Base-by-base conservation (phyloP, 2,113 vertebrate species). In the Gobius niger region DNA sequence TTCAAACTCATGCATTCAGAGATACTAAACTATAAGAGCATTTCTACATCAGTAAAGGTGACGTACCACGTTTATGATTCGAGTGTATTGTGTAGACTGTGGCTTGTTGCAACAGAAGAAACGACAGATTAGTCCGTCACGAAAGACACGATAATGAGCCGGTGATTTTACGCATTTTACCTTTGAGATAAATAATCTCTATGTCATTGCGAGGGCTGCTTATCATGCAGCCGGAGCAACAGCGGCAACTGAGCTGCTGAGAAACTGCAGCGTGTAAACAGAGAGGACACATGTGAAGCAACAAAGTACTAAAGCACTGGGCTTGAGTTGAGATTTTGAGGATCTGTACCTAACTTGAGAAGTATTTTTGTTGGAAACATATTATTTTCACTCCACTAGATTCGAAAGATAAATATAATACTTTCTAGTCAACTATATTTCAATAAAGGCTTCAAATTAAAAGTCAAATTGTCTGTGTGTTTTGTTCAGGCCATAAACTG, bases 1-100 rank as follows among this genome's bases (percentile, higher is more conserved):
- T 57, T 57, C 54, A 57, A 57, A 57, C 24, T 15, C 54, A 57
- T 57, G 54, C 54, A 40, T 56, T 57, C 10, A 54, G 10, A 54
- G 24, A 34, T 34, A 34, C 24, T 34, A 34, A 34, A 12, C 18
- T 4, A 52, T 7, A 52, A 18, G 51, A 18, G 16, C 51, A 16
- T 9, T 18, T 16, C 51, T 18, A 18, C 15, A 52, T 9, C 51
- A 52, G 51, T 8, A 52, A 16, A 52, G 10, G n/a, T 3, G 9
- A 57, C 54, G 8, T 57, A 57, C 54, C 54, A 14, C 14, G 0
- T 7, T 1, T 6, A 18, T 19, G 54, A 2, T 57, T 14, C 14
- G 54, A 57, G 4, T 57, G 54, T 14, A 57, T 40, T 3, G 54
- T 57, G 54, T 14, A 57, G 19, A 57, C 54, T 57, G 54, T 14